Evolutionary conservation across 2,888 invertebrate genomes (phyloP).

Genomic region (Candidula unifasciata): DNA sequence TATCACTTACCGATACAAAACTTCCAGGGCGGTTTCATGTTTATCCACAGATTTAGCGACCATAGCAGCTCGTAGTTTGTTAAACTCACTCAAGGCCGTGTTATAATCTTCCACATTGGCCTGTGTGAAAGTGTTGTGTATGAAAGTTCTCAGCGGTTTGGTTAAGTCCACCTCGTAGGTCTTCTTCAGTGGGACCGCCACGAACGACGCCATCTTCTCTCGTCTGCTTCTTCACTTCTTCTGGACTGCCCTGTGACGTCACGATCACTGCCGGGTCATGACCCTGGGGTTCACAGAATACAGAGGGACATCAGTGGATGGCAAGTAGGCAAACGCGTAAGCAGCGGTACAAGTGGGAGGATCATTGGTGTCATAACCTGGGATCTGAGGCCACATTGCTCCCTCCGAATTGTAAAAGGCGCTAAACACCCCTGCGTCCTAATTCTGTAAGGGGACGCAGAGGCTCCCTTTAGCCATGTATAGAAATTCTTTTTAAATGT

Average conservation of each 20-base stretch:
- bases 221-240: not conserved
- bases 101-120: constrained; percentile 75
- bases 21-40: constrained; percentile 93
- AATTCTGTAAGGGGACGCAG: too few relatives aligned
- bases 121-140: constrained; percentile 86
- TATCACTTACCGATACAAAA: constrained; percentile 93
- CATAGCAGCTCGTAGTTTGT: constrained; percentile 90
- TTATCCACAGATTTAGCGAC: constrained; percentile 96
- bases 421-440: too few relatives aligned
- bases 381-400: too few relatives aligned
- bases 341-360: too few relatives aligned
- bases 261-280: not conserved
- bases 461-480: too few relatives aligned
- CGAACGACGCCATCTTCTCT: constrained; percentile 82
- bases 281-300: too few relatives aligned
- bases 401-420: too few relatives aligned
- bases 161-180: constrained; percentile 95
- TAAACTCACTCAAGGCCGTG: constrained; percentile 81
- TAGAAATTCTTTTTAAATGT: too few relatives aligned
- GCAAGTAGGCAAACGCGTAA: too few relatives aligned
- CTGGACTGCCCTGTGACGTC: constrained; percentile 6
- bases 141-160: constrained; percentile 93
- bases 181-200: constrained; percentile 94
- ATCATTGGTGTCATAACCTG: too few relatives aligned
- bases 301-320: too few relatives aligned